phyloP scores from a whole-genome alignment of 2,888 invertebrate species.

The Bibio marci region DNA sequence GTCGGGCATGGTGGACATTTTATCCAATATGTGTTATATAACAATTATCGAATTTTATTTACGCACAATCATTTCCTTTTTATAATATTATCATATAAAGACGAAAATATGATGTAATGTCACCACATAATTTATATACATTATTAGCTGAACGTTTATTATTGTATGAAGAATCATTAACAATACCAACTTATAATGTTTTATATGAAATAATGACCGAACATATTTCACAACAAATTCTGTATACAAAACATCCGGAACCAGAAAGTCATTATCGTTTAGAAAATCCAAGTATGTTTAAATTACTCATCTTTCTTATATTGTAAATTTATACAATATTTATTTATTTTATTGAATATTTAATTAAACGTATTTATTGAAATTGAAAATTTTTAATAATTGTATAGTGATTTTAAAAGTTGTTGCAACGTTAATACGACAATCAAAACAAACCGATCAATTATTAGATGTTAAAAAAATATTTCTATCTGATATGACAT shows the following conservation, averaged over 20 bases:
- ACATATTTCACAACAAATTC: conserved; percentile 86
- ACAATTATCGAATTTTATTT: too few relatives aligned
- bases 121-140: conserved; percentile 95
- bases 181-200: conserved; percentile 93
- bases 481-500: conserved; percentile 96
- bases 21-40: too few relatives aligned
- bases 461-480: conserved; percentile 85
- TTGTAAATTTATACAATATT: conserved; percentile 1
- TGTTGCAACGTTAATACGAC: conserved; percentile 88
- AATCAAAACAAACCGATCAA: conserved; percentile 88
- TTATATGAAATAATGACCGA: conserved; percentile 98
- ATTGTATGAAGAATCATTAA: conserved; percentile 73
- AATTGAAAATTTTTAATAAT: not conserved
- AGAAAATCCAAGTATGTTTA: conserved; percentile 83
- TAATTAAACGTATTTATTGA: not conserved
- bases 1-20: too few relatives aligned
- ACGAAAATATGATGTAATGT: conserved; percentile 98
- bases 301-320: too few relatives aligned
- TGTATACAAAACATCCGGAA: conserved; percentile 86
- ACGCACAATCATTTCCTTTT: too few relatives aligned
- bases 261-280: conserved; percentile 88
- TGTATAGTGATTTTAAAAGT: conserved; percentile 92
- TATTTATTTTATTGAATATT: conserved; percentile 2
- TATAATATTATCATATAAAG: conserved; percentile 28
- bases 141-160: conserved; percentile 83